Conservation (phyloP, 2,888 invertebrate genomes). For the Synergus gifuensis region DNA sequence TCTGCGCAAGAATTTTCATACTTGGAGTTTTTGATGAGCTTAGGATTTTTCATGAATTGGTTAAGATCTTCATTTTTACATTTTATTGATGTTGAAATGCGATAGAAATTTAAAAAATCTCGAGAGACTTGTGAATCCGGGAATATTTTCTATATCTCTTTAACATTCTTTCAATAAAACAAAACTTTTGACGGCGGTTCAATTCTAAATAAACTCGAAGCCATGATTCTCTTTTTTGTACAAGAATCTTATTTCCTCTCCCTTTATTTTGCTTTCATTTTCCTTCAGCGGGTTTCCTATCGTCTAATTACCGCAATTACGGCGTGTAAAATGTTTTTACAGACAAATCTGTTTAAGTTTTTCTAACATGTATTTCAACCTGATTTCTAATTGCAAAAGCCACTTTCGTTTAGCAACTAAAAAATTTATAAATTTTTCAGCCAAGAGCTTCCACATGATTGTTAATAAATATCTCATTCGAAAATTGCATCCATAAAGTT, state of each 20-base stretch:
- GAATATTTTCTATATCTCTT: no score
- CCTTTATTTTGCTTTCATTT: conserved; percentile 10
- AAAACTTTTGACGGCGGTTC: not conserved
- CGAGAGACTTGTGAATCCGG: no score
- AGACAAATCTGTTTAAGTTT: not conserved
- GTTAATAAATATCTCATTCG: no score
- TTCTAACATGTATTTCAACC: not conserved
- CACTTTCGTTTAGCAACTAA: not conserved
- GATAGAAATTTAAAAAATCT: not conserved
- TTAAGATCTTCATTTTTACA: not conserved
- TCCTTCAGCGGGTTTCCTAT: not conserved
- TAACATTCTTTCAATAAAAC: not conserved
- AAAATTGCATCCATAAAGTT: no score
- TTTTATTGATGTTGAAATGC: not conserved
- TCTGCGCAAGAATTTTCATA: not conserved
- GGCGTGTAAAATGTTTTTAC: not conserved
- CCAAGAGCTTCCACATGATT: no score
- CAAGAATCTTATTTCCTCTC: conserved; percentile 15
- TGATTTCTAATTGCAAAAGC: not conserved
- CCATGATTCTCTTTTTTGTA: not conserved
- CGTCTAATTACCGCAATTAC: not conserved
- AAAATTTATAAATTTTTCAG: no score
- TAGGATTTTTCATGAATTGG: not conserved
- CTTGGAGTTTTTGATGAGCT: not conserved
- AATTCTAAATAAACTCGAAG: not conserved